phyloP scores from a whole-genome alignment of 1,140 invertebrate genomes.

The Sweltsa coloradensis region DNA sequence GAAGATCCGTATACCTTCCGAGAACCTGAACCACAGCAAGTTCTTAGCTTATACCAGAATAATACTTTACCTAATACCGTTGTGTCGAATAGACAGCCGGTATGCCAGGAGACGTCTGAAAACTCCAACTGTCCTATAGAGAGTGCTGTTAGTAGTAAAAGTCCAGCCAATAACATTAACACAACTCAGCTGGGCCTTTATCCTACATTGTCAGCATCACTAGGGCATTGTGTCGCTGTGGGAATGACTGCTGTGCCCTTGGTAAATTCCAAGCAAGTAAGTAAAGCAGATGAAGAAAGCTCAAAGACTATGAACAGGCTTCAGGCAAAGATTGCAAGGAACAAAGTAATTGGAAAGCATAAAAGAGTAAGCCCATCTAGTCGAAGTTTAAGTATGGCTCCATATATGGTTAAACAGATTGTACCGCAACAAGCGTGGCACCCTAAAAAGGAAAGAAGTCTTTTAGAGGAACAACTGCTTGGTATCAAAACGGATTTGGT shows the following conservation, averaged over 20 bases:
- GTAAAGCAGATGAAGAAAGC: constrained; percentile 21
- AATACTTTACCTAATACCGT: not conserved
- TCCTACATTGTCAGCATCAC: not conserved
- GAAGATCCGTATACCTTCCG: constrained; percentile 46
- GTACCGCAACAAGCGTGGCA: constrained; percentile 20
- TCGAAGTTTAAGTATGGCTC: constrained; percentile 15
- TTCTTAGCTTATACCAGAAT: constrained; percentile 5
- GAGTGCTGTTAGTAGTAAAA: constrained; percentile 7
- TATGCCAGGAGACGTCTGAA: constrained; percentile 8
- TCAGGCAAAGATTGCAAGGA: constrained; percentile 37
- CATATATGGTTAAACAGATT: too few relatives aligned
- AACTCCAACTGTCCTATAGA: not conserved
- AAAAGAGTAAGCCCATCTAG: constrained; percentile 22
- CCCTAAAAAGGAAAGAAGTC: constrained; percentile 8
- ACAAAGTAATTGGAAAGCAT: constrained; percentile 35
- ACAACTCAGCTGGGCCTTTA: not conserved
- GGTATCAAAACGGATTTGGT: constrained; percentile 8
- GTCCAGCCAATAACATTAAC: not conserved
- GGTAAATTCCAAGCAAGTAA: not conserved
- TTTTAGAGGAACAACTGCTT: constrained; percentile 13
- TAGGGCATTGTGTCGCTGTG: not conserved
- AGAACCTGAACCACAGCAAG: constrained; percentile 32
- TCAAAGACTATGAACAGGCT: constrained; percentile 36
- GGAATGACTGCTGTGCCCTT: not conserved
- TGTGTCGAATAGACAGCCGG: constrained; percentile 1